phyloP scores from a whole-genome alignment of 2,797 vertebrate genomes.

The Borostomias antarcticus region DNA sequence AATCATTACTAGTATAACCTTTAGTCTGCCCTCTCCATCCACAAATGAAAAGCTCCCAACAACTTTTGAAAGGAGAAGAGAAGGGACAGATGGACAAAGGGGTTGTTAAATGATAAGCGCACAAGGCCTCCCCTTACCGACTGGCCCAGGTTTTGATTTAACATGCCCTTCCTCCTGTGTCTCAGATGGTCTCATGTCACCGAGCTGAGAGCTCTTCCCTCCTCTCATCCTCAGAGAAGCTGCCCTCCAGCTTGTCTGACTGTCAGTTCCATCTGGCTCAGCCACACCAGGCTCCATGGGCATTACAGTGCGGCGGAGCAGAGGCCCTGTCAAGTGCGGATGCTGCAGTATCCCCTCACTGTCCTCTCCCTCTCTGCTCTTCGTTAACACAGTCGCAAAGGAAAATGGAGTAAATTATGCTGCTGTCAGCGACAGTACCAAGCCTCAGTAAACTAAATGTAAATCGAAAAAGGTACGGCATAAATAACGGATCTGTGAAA shows the following conservation, averaged over 20 bases:
- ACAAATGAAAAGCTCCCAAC: not conserved
- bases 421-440: not conserved
- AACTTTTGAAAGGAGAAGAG: not conserved
- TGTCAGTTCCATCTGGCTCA: constrained; percentile 55
- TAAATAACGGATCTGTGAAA: not conserved
- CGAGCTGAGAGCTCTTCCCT: constrained; percentile 28
- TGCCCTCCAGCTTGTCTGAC: constrained; percentile 42
- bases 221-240: constrained; percentile 26
- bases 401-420: constrained; percentile 8
- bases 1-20: not conserved
- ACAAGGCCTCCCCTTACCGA: too few species aligned
- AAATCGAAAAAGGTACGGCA: not conserved
- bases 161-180: constrained; percentile 51
- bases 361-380: constrained; percentile 1
- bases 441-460: not conserved
- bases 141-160: constrained; percentile 51
- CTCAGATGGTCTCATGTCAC: constrained; percentile 51
- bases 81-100: too few species aligned
- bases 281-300: constrained; percentile 32
- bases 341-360: constrained; percentile 17
- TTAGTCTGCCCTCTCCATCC: not conserved
- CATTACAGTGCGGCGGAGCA: constrained; percentile 26
- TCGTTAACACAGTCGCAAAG: constrained; percentile 7
- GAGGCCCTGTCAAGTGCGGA: constrained; percentile 12
- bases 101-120: too few species aligned